Percentiles rank a stretch among this genome's conserved stretches.
phyloP scores from a whole-genome alignment of 1,140 invertebrate genomes.

The Melanaphis sacchari region DNA sequence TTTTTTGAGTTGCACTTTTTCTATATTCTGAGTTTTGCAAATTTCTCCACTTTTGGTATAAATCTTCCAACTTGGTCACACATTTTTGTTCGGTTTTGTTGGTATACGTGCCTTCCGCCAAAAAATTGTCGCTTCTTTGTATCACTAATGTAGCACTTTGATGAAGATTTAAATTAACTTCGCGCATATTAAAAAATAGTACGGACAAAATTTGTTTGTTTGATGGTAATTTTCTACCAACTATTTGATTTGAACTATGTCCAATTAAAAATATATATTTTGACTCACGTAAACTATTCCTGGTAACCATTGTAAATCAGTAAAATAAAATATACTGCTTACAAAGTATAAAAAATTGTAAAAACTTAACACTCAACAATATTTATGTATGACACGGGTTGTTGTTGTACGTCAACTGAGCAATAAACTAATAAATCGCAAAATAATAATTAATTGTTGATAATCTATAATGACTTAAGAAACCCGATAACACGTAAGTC shows the following conservation, averaged over 20 bases:
- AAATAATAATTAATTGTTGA: neutral
- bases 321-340: neutral
- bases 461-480: neutral
- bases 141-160: slow-evolving; percentile 58
- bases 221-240: slow-evolving; percentile 59
- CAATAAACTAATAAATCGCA: neutral
- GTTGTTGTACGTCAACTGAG: slow-evolving; percentile 29
- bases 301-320: neutral
- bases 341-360: neutral
- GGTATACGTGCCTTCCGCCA: slow-evolving; percentile 59
- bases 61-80: slow-evolving; percentile 57
- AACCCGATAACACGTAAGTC: neutral
- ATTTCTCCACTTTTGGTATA: slow-evolving; percentile 59
- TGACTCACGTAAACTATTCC: neutral
- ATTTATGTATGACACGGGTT: neutral
- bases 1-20: slow-evolving; percentile 57
- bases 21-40: slow-evolving; percentile 54
- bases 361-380: slow-evolving; percentile 18
- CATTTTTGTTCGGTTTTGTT: slow-evolving; percentile 57
- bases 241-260: slow-evolving; percentile 54
- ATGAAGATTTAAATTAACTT: slow-evolving; percentile 55
- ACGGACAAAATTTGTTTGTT: slow-evolving; percentile 54
- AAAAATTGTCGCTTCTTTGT: slow-evolving; percentile 58
- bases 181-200: slow-evolving; percentile 55
- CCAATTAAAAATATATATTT: neutral